Evolutionary conservation across 2,888 invertebrate species (phyloP).

Genomic region (Aphodius sticticus): DNA sequence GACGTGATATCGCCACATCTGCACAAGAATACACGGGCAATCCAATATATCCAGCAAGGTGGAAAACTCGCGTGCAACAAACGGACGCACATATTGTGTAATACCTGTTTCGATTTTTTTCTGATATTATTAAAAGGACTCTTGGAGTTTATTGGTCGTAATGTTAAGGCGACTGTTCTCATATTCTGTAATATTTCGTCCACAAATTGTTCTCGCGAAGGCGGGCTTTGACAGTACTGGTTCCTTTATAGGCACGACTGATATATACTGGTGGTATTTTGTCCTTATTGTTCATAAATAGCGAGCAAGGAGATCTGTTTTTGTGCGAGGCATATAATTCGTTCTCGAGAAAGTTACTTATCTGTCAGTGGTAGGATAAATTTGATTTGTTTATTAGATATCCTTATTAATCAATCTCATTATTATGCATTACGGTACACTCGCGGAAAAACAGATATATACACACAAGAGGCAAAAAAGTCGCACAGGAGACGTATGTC

Average conservation of each 20-base stretch:
- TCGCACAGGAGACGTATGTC: too few species aligned
- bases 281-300: not conserved
- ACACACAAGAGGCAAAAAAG: too few species aligned
- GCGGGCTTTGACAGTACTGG: not conserved
- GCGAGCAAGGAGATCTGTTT: not conserved
- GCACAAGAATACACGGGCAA: not conserved
- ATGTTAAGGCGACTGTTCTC: not conserved
- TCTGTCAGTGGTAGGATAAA: not conserved
- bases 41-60: not conserved
- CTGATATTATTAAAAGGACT: slow-evolving; percentile 4
- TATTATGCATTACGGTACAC: too few species aligned
- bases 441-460: too few species aligned
- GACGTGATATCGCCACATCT: slow-evolving; percentile 14
- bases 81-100: slow-evolving; percentile 4
- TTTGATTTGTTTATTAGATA: too few species aligned
- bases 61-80: not conserved
- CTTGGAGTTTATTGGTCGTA: not conserved
- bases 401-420: too few species aligned
- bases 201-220: not conserved
- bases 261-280: not conserved
- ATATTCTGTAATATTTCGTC: not conserved
- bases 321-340: not conserved
- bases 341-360: not conserved
- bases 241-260: slow-evolving; percentile 4
- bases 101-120: slow-evolving; percentile 4